Base-by-base conservation (phyloP, 1,140 invertebrate species). In the Holcopasites calliopsidis region DNA sequence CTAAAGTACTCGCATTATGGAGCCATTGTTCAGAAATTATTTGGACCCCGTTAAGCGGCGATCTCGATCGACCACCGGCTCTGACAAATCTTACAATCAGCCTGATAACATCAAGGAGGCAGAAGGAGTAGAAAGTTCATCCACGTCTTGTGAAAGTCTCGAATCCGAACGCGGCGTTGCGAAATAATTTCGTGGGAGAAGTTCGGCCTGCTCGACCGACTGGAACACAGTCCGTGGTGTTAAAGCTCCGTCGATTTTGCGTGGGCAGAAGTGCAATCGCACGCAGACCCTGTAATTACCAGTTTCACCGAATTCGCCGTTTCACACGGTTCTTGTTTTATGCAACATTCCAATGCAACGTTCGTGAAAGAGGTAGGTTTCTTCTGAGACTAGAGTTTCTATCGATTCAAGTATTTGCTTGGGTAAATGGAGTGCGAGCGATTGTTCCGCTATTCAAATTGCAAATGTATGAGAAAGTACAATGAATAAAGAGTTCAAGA, bases 101-200 rank as follows among this genome's bases (percentile, higher is more conserved):
- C 16, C 3, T 28, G 64, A 61, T 66, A 44, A 71, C 52, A 44
- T 57, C 50, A 23, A 57, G 8, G 71, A 18, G 42, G 31, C 33
- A 23, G 31, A 23, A n/a, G 62, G 28, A 50, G 38, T 66, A 47
- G 62, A 74, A 74, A 66, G 71, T 74, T 66, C 49, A 66, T 10
- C 38, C 64, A 38, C 35, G 44, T 47, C 10, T 21, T 33, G 65
- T 73, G 74, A 82, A 82, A 77, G 57, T 76, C 33, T 50, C 50
- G 44, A 69, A 50, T 49, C 44, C 28, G 58, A 73, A 69, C 54
- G 72, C 49, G 10, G 49, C 35, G 65, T 83, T 82, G 73, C 58
- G 68, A 78, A 78, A 83, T 69, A 44, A 65, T 31, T 72, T 77
- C 49, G 38, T 58, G 61, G 52, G 57, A 73, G 65, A 82, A 81